phyloP scores from a whole-genome alignment of 2,888 invertebrate genomes.

The Physocephala rufipes region DNA sequence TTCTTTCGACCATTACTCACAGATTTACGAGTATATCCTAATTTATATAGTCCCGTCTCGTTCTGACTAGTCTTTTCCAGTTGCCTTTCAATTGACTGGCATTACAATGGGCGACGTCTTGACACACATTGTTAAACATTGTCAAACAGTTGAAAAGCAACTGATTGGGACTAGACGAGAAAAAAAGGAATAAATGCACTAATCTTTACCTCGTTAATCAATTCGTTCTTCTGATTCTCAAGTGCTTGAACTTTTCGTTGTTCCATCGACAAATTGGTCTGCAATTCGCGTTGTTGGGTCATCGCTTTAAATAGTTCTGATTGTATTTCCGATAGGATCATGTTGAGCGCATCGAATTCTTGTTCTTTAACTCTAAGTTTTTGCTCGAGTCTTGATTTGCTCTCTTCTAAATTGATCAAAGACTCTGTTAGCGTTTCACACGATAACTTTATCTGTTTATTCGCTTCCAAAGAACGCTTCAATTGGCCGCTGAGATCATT shows the following conservation, averaged over 20 bases:
- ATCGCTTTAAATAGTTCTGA: constrained; percentile 55
- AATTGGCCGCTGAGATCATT: constrained; percentile 56
- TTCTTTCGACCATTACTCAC: too few species aligned
- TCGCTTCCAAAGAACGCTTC: constrained; percentile 52
- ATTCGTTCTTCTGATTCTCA: constrained; percentile 51
- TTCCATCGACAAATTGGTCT: constrained; percentile 52
- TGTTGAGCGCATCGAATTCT: constrained; percentile 53
- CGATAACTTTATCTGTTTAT: constrained; percentile 50
- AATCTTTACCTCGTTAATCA: constrained; percentile 52
- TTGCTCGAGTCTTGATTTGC: constrained; percentile 50
- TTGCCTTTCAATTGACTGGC: too few species aligned
- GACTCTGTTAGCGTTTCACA: constrained; percentile 51
- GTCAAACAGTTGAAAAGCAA: too few species aligned
- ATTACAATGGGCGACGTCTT: too few species aligned
- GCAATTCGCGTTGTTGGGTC: constrained; percentile 51
- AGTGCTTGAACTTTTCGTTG: constrained; percentile 54
- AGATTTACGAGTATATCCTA: too few species aligned
- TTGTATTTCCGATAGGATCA: constrained; percentile 51
- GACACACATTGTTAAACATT: too few species aligned
- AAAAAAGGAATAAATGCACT: too few species aligned
- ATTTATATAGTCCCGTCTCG: too few species aligned
- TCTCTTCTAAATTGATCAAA: constrained; percentile 50
- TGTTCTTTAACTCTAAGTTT: constrained; percentile 50
- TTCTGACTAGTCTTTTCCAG: too few species aligned
- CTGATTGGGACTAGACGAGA: too few species aligned